Evolutionary conservation across 2,797 vertebrate genomes (phyloP).

Genomic region (Myripristis jacobus): DNA sequence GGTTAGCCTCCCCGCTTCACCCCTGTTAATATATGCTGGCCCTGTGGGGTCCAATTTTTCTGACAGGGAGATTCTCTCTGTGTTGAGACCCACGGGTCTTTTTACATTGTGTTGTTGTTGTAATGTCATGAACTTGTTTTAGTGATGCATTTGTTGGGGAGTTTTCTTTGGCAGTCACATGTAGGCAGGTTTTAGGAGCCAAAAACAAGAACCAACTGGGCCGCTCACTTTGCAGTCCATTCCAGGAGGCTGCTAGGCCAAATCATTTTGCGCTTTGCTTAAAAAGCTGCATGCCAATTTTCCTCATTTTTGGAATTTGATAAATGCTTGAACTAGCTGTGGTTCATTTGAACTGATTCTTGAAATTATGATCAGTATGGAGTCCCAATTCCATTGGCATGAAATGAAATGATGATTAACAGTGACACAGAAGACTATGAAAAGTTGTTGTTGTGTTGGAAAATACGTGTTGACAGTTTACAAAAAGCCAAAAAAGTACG

Average conservation of each 20-base stretch:
- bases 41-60: conserved; percentile 43
- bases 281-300: conserved; percentile 45
- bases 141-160: conserved; percentile 49
- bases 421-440: not conserved
- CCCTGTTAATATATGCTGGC: conserved; percentile 48
- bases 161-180: conserved; percentile 60
- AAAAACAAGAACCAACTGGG: conserved; percentile 58
- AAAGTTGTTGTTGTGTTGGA: not conserved
- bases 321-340: conserved; percentile 36
- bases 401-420: conserved; percentile 40
- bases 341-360: conserved; percentile 39
- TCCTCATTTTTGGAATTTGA: conserved; percentile 36
- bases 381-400: conserved; percentile 35
- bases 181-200: conserved; percentile 36
- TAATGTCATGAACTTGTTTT: conserved; percentile 62
- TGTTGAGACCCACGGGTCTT: conserved; percentile 29
- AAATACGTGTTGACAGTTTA: not conserved
- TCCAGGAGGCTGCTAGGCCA: conserved; percentile 53
- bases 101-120: conserved; percentile 37
- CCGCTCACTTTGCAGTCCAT: conserved; percentile 56
- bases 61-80: conserved; percentile 45
- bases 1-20: conserved; percentile 56
- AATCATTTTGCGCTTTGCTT: conserved; percentile 56
- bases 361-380: conserved; percentile 37
- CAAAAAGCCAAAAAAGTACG: no score